Percentiles rank a stretch among this genome's conserved stretches.
Evolutionary conservation across 1,140 invertebrate species (phyloP).

Genomic region (Homalodisca vitripennis): DNA sequence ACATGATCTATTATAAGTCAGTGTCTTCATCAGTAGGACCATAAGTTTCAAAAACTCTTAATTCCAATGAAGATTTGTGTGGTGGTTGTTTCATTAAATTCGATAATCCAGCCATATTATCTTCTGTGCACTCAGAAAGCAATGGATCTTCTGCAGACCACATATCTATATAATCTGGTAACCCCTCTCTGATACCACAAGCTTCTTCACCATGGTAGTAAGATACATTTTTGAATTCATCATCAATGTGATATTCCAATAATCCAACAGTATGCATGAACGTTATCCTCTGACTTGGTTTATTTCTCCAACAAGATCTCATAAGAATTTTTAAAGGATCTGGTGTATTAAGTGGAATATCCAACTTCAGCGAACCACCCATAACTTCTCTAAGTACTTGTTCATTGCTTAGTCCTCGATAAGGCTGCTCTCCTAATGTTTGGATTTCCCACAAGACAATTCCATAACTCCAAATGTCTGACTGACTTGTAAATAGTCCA

Average conservation of each 20-base stretch:
- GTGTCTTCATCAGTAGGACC: no score
- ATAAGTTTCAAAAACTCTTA: no score
- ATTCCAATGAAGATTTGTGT: no score
- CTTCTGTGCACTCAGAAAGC: neutral
- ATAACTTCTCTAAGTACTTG: slow-evolving; percentile 81
- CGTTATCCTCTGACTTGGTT: slow-evolving; percentile 70
- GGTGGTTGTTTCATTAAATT: no score
- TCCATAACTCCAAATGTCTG: slow-evolving; percentile 96
- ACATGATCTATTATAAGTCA: no score
- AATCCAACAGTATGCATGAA: slow-evolving; percentile 76
- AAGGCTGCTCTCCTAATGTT: slow-evolving; percentile 95
- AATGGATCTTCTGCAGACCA: slow-evolving; percentile 47
- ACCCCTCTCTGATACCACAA: neutral
- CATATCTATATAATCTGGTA: slow-evolving; percentile 43
- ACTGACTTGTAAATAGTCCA: slow-evolving; percentile 87
- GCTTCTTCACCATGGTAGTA: slow-evolving; percentile 58
- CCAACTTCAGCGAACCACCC: slow-evolving; percentile 79
- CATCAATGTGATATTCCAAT: slow-evolving; percentile 54
- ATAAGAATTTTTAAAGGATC: slow-evolving; percentile 85
- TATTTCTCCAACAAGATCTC: slow-evolving; percentile 83
- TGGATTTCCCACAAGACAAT: slow-evolving; percentile 98
- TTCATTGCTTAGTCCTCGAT: slow-evolving; percentile 79
- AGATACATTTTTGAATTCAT: slow-evolving; percentile 44
- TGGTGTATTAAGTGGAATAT: slow-evolving; percentile 88
- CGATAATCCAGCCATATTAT: no score